phyloP scores from a whole-genome alignment of 1,140 invertebrate genomes.

The Geopemphigus sp. region DNA sequence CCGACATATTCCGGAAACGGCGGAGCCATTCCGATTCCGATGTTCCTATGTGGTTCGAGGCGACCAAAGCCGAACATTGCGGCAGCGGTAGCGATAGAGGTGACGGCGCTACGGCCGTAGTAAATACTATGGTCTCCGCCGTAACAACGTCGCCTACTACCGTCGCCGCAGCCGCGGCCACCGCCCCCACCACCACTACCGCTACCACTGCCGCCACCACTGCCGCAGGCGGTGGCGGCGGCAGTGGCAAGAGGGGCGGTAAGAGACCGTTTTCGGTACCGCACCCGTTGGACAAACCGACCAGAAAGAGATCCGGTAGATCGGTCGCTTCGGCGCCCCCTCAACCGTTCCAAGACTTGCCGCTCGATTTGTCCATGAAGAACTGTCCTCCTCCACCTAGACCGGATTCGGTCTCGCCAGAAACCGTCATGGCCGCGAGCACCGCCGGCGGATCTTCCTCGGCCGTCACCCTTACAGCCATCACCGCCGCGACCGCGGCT shows the following conservation, averaged over 20 bases:
- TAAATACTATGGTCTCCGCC: too few species aligned
- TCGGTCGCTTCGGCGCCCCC: constrained; percentile 55
- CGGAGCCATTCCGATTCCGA: constrained; percentile 76
- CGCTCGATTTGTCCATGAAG: constrained; percentile 80
- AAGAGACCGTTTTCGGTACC: constrained; percentile 53
- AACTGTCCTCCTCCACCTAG: constrained; percentile 48
- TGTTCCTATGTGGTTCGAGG: constrained; percentile 61
- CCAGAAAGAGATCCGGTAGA: constrained; percentile 52
- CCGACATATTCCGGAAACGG: constrained; percentile 63
- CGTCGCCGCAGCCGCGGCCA: constrained; percentile 36
- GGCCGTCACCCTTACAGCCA: background rate
- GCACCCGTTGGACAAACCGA: constrained; percentile 51
- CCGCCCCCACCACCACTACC: constrained; percentile 56
- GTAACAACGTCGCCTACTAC: constrained; percentile 18
- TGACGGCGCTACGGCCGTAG: constrained; percentile 20
- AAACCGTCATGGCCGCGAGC: constrained; percentile 43
- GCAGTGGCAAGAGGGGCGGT: constrained; percentile 32
- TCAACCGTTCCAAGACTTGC: constrained; percentile 71
- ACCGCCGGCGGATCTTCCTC: background rate
- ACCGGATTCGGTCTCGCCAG: constrained; percentile 52
- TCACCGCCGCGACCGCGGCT: constrained; percentile 56
- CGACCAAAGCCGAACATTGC: constrained; percentile 55
- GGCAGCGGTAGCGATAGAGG: constrained; percentile 22
- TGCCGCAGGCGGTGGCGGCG: constrained; percentile 50
- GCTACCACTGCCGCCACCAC: constrained; percentile 51